Base-by-base conservation (phyloP, 1,140 invertebrate genomes). In the Zaprionus vittiger region DNA sequence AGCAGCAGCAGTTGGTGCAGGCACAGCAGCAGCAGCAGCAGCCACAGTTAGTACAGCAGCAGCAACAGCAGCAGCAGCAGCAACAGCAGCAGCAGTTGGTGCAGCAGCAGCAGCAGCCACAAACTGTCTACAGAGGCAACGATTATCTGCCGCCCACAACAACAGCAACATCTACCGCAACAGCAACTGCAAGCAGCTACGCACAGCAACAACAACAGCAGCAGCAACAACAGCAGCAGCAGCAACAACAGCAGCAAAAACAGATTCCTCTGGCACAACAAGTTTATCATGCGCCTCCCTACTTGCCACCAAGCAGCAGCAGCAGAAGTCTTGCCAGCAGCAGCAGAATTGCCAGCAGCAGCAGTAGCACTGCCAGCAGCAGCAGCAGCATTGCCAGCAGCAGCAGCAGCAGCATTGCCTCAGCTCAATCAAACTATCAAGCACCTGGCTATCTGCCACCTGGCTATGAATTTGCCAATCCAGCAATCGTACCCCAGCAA, bases 281-380 rank as follows among this genome's bases (percentile, higher is more conserved):
- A 56, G 69, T 54, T 22, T 76, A 72, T 41, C 68, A 47, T 9
- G 73, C 68, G 7, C 66, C 73, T 4, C n/a, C 73, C 11, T 76
- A 82, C 37, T 77, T 82, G 47, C 80, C 80, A 57, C 80, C 77
- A 5, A 73, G 1, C 59, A 67, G 65, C 65, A 74, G n/a, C 71
- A 67, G 55, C 28, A 71, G 22, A n/a, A 67, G 24, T 38, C 28
- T 62, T 31, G 24, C 9, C 5, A 60, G 56, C 55, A 60, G n/a
- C 71, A 73, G 44, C 4, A 49, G 12, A 28, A 49, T 12, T 37
- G n/a, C 37, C 52, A 72, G n/a, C 5, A 52, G 14, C 17, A 60
- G 37, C 66, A 67, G 24, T 5, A 24, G 26, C 22, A 31, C 9
- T 31, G 31, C 31, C 0, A 60, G 26, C 55, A 52, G 14, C n/a